phyloP scores from a whole-genome alignment of 2,113 vertebrate genomes.

The Etia nguti region DNA sequence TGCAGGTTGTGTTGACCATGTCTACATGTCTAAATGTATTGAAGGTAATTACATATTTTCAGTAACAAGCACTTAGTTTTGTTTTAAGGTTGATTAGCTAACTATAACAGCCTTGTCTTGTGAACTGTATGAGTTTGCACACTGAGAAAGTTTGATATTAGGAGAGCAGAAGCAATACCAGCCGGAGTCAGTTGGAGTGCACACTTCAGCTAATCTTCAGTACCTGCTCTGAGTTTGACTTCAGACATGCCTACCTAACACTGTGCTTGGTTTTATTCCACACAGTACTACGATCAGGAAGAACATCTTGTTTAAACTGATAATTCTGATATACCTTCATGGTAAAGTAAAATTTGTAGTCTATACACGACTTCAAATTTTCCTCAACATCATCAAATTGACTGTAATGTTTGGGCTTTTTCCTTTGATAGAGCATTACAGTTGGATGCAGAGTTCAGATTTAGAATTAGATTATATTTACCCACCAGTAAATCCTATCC shows the following conservation, averaged over 20 bases:
- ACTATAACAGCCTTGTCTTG: not conserved
- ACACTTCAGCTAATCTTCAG: too few relatives aligned
- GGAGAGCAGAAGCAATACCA: not conserved
- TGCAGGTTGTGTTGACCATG: not conserved
- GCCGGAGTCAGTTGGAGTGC: too few relatives aligned
- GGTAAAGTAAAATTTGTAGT: not conserved
- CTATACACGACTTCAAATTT: not conserved
- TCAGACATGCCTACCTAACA: not conserved
- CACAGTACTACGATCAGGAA: not conserved
- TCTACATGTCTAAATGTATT: not conserved
- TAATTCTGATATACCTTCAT: not conserved
- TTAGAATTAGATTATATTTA: slow-evolving; percentile 37
- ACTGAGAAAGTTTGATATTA: not conserved
- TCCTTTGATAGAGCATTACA: not conserved
- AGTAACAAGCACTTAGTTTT: not conserved
- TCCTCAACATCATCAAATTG: not conserved
- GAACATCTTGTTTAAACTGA: not conserved
- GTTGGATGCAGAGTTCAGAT: not conserved
- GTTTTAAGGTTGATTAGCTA: not conserved
- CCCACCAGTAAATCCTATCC: slow-evolving; percentile 16
- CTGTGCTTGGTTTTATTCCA: not conserved
- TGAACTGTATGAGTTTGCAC: not conserved
- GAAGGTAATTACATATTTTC: not conserved
- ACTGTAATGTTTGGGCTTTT: not conserved
- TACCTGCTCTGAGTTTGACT: not conserved